Evolutionary conservation across 2,113 vertebrate genomes (phyloP), one percentile per base, ranked within the genome.

Genomic region (Leucopsar rothschildi): DNA sequence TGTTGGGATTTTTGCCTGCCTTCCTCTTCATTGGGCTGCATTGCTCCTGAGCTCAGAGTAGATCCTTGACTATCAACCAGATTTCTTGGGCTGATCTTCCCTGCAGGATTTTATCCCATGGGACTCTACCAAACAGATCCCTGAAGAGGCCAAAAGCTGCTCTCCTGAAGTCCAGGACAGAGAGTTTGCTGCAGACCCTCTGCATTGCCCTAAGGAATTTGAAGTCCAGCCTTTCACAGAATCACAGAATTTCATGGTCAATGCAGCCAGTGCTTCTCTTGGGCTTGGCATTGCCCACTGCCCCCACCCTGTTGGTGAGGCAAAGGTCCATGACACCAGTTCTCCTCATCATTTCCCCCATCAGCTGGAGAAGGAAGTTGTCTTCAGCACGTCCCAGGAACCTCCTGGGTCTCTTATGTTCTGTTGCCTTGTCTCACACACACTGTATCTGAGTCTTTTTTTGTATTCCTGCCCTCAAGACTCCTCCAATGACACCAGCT

Each of bases 281-380:
- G 19, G 59, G 15, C 20, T 49, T 75, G 2, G 35, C 3, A 22
- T 47, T 76, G n/a, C 17, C 40, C 40, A 13, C 17, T 25, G 24
- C 0, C 15, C 18, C 3, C 31, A 56, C 1, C 9, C 17, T 17
- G 14, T 1, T 45, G 69, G 6, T 53, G 60, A 59, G 39, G 42
- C 28, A 14, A 47, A 35, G 8, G 24, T 12, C 39, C 20, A 35
- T 21, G 25, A 23, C 25, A 69, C 40, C 14, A 69, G 3, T 3
- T 63, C 12, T 63, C 8, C 31, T 33, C 6, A 5, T 15, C 1
- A 8, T 69, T 68, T 69, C 14, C 3, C 12, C 31, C 31, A 8
- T 11, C 18, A 42, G 12, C 0, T 61, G 63, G 18, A 61, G 29
- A 49, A 31, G 18, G 11, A 42, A 90, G 3, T 27, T 20, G 12